phyloP scores from a whole-genome alignment of 2,113 vertebrate species.

The Tetrax tetrax region DNA sequence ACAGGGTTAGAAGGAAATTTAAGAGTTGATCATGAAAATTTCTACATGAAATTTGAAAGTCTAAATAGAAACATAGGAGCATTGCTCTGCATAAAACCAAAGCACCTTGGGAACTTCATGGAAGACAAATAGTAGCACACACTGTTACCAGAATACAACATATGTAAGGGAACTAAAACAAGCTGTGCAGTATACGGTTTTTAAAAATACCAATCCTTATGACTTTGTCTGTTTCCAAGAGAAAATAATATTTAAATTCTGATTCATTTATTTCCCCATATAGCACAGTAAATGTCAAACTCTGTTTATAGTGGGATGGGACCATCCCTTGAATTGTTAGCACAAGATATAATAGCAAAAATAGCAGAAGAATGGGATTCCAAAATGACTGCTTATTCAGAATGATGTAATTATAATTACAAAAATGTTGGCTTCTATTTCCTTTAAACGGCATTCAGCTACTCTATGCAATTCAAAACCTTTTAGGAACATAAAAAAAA shows the following conservation, averaged over 20 bases:
- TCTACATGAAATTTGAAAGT: background rate
- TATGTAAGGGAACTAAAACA: background rate
- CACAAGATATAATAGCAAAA: background rate
- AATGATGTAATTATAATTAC: background rate
- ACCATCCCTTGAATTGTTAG: background rate
- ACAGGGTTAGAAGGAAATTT: background rate
- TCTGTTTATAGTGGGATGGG: background rate
- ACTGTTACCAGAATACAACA: background rate
- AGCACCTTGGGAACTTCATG: background rate
- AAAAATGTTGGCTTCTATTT: background rate
- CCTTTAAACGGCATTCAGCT: background rate
- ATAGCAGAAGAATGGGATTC: background rate
- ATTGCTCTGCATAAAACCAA: background rate
- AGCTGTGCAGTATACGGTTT: background rate
- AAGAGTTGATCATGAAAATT: background rate
- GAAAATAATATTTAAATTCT: background rate
- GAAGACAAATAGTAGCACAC: background rate
- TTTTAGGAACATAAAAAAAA: background rate
- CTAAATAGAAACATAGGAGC: background rate
- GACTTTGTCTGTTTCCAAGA: background rate
- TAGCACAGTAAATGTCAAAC: background rate
- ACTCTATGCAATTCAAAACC: background rate
- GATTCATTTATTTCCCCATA: background rate
- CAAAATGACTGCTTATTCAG: background rate
- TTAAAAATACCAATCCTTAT: background rate